These are phyloP conservation scores for Diphyllodes magnificus DNA, from an alignment of 2,113 vertebrate genomes.

Conservation along the genomic window DNA sequence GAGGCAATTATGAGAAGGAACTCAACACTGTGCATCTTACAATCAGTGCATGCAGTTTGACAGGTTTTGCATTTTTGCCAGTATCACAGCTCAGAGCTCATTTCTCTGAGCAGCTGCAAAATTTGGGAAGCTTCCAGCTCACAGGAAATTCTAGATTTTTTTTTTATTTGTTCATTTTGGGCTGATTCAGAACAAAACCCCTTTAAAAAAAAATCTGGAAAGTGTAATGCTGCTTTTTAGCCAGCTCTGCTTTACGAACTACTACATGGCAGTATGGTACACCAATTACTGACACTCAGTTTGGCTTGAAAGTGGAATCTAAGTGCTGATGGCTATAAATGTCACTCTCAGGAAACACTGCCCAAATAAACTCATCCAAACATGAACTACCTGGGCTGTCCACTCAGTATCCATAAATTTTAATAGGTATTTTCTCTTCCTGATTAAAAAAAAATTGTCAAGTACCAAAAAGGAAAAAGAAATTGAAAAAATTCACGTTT, in stretches of 20 bases:
- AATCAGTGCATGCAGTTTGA: background rate
- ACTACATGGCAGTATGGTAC: background rate
- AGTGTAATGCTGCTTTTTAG: background rate
- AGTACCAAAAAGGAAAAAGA: background rate
- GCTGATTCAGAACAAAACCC: background rate
- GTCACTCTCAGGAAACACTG: background rate
- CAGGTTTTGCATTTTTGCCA: slow-evolving; percentile 36
- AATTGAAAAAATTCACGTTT: accelerated
- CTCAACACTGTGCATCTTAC: background rate
- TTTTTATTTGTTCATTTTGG: slow-evolving; percentile 10
- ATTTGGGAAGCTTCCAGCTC: slow-evolving; percentile 29
- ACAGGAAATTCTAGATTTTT: background rate
- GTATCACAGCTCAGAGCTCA: background rate
- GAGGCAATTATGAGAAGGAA: background rate
- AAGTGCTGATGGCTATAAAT: slow-evolving; percentile 14
- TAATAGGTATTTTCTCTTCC: background rate
- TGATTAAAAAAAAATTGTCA: background rate
- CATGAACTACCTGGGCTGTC: background rate
- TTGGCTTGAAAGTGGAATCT: background rate
- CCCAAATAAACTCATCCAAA: background rate
- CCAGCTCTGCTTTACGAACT: background rate
- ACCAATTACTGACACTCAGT: background rate
- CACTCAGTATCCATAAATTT: background rate
- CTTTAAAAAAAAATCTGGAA: background rate
- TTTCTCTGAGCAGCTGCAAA: slow-evolving; percentile 54